Percentiles rank a stretch among this genome's conserved stretches.
phyloP scores from a whole-genome alignment of 2,888 invertebrate species.

The Octonoba sinensis region DNA sequence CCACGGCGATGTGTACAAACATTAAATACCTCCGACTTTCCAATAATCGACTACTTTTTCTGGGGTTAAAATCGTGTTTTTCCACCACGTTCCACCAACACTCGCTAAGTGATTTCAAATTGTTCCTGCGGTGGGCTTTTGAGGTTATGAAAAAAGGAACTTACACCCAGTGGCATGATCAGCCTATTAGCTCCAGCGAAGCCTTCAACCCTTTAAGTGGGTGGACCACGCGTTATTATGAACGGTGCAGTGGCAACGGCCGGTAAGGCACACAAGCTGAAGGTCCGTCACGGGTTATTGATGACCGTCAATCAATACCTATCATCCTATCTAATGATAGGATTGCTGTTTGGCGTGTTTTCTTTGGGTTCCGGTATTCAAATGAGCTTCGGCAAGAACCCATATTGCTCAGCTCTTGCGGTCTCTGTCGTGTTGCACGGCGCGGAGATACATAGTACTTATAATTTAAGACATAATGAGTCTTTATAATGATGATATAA shows the following conservation, averaged over 20 bases:
- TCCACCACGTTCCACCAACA: slow-evolving; percentile 42
- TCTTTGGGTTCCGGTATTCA: slow-evolving; percentile 55
- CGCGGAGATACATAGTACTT: background rate
- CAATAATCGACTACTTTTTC: slow-evolving; percentile 16
- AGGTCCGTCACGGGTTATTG: slow-evolving; percentile 47
- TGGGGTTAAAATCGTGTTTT: slow-evolving; percentile 55
- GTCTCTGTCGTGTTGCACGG: slow-evolving; percentile 12
- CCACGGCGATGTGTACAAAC: slow-evolving; percentile 43
- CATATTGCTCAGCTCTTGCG: slow-evolving; percentile 1
- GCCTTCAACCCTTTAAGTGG: slow-evolving; percentile 34
- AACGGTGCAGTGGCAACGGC: slow-evolving; percentile 32
- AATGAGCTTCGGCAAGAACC: slow-evolving; percentile 26
- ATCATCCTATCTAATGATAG: slow-evolving; percentile 54
- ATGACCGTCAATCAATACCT: slow-evolving; percentile 59
- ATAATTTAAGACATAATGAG: slow-evolving; percentile 10
- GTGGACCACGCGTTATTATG: slow-evolving; percentile 48
- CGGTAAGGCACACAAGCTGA: slow-evolving; percentile 46
- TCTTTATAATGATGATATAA: slow-evolving; percentile 12
- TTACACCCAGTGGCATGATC: slow-evolving; percentile 29
- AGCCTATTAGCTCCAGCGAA: slow-evolving; percentile 38
- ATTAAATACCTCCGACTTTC: slow-evolving; percentile 33
- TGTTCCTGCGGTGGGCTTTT: slow-evolving; percentile 24
- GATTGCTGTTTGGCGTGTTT: slow-evolving; percentile 17
- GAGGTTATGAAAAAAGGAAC: slow-evolving; percentile 1
- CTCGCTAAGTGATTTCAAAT: slow-evolving; percentile 57